phyloP scores from a whole-genome alignment of 2,797 vertebrate species.

The Eulemur coronatus region DNA sequence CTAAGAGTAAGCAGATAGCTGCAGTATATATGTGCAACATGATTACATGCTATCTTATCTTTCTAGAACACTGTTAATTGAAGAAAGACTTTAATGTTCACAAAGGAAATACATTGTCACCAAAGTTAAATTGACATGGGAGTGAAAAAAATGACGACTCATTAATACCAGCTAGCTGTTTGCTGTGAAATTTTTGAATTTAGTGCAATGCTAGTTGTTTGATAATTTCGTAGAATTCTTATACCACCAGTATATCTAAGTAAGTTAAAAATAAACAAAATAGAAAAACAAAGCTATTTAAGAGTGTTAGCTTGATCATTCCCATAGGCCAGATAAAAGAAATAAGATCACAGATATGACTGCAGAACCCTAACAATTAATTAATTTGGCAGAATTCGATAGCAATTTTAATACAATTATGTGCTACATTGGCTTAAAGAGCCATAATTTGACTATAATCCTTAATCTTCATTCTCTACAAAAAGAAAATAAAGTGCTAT shows the following conservation, averaged over 20 bases:
- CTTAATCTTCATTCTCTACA: not conserved
- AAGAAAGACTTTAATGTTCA: slow-evolving; percentile 31
- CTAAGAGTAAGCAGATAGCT: not conserved
- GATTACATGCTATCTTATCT: not conserved
- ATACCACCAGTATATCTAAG: not conserved
- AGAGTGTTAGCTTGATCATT: not conserved
- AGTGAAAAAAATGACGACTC: not conserved
- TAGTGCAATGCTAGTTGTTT: not conserved
- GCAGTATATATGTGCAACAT: accelerated
- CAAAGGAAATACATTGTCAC: not conserved
- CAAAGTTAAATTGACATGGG: not conserved
- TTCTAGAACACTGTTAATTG: not conserved
- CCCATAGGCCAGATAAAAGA: not conserved
- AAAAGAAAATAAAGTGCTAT: not conserved
- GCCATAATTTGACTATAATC: not conserved
- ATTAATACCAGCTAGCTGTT: not conserved
- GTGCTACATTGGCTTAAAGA: not conserved
- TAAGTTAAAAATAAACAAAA: slow-evolving; percentile 24
- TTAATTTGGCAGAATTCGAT: not conserved
- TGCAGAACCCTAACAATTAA: not conserved
- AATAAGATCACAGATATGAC: not conserved
- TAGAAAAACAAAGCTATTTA: not conserved
- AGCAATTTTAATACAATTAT: not conserved
- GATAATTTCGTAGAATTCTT: slow-evolving; percentile 6
- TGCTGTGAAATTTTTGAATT: not conserved